Conservation (phyloP, 2,888 invertebrate species). For the Falcaria lacertinaria region DNA sequence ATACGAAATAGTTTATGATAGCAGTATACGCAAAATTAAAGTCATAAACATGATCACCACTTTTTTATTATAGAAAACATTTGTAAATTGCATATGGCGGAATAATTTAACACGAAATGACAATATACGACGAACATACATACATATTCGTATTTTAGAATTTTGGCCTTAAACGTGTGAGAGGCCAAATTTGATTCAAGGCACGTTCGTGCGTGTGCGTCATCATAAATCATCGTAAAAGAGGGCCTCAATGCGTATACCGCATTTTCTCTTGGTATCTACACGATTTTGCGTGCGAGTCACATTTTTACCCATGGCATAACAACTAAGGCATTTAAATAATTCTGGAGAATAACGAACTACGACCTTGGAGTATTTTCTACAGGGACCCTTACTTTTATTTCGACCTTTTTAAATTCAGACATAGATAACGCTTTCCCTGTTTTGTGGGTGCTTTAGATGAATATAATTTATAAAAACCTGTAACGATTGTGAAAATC, state of each 20-base stretch:
- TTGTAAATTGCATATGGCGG: not conserved
- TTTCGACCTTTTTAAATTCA: no score
- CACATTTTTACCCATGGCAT: not conserved
- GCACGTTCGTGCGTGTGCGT: not conserved
- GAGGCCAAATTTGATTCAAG: not conserved
- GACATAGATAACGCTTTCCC: no score
- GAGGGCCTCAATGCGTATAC: not conserved
- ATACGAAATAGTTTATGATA: not conserved
- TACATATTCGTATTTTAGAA: not conserved
- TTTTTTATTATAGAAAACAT: not conserved
- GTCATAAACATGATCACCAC: not conserved
- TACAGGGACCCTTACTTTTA: no score
- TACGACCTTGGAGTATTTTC: no score
- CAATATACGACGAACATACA: not conserved
- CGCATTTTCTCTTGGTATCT: not conserved
- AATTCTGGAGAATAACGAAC: no score
- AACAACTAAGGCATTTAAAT: no score
- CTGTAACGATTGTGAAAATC: no score
- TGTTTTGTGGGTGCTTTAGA: no score
- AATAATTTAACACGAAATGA: not conserved
- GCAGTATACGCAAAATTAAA: not conserved
- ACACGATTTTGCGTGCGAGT: not conserved
- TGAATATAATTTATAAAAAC: no score
- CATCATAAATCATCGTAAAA: slow-evolving; percentile 1
- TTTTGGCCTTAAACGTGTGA: not conserved